Evolutionary conservation across 2,888 invertebrate genomes (phyloP).

Genomic region (Ectemnius lituratus): DNA sequence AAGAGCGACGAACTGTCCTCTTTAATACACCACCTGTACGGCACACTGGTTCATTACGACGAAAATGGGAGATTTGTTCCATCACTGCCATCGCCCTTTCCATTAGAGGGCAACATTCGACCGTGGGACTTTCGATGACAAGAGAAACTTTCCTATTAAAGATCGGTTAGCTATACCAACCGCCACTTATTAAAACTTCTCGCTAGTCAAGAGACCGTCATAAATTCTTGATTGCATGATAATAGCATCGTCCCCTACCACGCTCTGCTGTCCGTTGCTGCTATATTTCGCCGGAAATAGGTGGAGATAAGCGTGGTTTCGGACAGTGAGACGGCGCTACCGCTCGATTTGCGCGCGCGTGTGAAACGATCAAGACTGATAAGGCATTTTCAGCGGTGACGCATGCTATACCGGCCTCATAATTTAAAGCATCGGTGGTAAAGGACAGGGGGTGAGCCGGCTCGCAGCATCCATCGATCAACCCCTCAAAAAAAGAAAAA

Average conservation of each 20-base stretch:
- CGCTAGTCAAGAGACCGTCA: neutral
- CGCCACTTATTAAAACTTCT: neutral
- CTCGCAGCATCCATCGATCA: constrained; percentile 53
- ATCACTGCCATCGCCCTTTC: constrained; percentile 15
- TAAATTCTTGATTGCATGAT: neutral
- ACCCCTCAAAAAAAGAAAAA: constrained; percentile 27
- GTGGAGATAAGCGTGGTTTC: neutral
- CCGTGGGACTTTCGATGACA: too few relatives aligned
- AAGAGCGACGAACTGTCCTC: constrained; percentile 27
- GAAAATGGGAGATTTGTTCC: constrained; percentile 44
- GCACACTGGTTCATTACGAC: constrained; percentile 21
- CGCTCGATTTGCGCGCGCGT: constrained; percentile 45
- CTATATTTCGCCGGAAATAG: neutral
- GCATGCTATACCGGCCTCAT: constrained; percentile 50
- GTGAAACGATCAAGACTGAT: constrained; percentile 53
- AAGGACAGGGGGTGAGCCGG: constrained; percentile 25
- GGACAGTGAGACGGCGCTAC: constrained; percentile 32
- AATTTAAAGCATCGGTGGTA: constrained; percentile 50
- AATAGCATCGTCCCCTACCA: neutral
- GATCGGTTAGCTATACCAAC: too few relatives aligned
- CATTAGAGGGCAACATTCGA: too few relatives aligned
- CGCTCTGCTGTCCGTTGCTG: neutral
- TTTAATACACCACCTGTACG: constrained; percentile 15
- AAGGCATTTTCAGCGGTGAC: constrained; percentile 41
- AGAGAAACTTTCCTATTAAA: too few relatives aligned